Percentiles rank a stretch among this genome's conserved stretches.
Conservation (phyloP, 2,113 vertebrate genomes). For the Guaruba guarouba region DNA sequence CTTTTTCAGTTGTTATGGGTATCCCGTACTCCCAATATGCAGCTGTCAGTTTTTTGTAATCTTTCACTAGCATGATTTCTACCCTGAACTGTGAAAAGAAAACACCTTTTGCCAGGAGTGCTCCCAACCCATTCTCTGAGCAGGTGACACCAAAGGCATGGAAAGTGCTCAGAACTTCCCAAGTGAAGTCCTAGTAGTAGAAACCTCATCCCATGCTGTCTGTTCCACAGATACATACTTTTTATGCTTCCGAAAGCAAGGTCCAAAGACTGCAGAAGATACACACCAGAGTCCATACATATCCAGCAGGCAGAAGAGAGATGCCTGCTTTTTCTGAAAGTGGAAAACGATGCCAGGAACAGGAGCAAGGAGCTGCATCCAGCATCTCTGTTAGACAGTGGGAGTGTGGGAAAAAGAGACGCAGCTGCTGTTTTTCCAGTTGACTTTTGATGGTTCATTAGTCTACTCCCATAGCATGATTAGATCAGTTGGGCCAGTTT, state of each 20-base stretch:
- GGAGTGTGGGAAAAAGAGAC: neutral
- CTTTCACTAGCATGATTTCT: neutral
- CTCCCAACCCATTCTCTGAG: neutral
- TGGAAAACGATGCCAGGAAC: neutral
- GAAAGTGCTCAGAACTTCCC: neutral
- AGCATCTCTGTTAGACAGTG: neutral
- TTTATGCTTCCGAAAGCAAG: neutral
- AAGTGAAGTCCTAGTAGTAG: neutral
- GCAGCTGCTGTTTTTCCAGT: neutral
- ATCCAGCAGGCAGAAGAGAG: neutral
- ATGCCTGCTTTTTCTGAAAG: neutral
- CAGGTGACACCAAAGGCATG: neutral
- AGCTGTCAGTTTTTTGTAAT: neutral
- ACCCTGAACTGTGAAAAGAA: neutral
- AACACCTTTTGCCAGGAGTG: neutral
- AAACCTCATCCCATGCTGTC: neutral
- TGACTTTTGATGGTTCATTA: neutral
- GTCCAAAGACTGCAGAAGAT: neutral
- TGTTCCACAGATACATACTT: neutral
- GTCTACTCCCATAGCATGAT: neutral
- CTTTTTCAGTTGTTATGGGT: neutral
- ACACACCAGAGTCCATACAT: neutral
- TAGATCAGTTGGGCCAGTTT: neutral
- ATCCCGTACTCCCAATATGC: neutral
- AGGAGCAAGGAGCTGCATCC: neutral